Conservation (phyloP, 2,797 vertebrate genomes). For the Hylomyscus alleni region DNA sequence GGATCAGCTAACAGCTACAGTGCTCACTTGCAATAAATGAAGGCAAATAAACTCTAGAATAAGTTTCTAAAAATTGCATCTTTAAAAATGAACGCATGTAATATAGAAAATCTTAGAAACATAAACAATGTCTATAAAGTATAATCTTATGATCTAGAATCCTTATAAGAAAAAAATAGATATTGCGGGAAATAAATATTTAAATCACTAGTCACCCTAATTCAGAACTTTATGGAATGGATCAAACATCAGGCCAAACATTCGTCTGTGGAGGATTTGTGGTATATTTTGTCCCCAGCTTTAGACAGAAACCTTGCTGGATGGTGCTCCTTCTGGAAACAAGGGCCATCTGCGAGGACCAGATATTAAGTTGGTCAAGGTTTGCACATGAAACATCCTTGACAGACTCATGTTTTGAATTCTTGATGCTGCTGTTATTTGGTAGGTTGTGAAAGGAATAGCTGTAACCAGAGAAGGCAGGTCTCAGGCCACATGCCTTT, state of each 20-base stretch:
- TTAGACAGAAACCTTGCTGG: not conserved
- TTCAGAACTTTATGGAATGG: not conserved
- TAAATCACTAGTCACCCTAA: not conserved
- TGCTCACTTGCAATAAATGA: not conserved
- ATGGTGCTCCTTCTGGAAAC: not conserved
- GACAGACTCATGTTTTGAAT: not conserved
- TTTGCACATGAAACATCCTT: not conserved
- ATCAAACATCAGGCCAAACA: not conserved
- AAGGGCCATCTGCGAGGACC: not conserved
- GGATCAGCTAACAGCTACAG: not conserved
- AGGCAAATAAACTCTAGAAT: not conserved
- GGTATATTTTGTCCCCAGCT: not conserved
- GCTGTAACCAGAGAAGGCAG: not conserved
- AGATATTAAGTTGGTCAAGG: not conserved
- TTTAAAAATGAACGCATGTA: constrained; percentile 48
- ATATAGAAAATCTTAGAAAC: not conserved
- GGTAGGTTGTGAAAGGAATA: not conserved
- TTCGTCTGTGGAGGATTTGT: not conserved
- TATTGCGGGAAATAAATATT: not conserved
- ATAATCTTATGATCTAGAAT: not conserved
- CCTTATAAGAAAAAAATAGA: not conserved
- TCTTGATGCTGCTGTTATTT: too few species aligned
- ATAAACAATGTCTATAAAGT: not conserved
- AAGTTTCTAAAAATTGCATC: not conserved
- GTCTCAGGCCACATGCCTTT: not conserved